Evolutionary conservation across 2,888 invertebrate species (phyloP).

Genomic region (Folsomia candida): DNA sequence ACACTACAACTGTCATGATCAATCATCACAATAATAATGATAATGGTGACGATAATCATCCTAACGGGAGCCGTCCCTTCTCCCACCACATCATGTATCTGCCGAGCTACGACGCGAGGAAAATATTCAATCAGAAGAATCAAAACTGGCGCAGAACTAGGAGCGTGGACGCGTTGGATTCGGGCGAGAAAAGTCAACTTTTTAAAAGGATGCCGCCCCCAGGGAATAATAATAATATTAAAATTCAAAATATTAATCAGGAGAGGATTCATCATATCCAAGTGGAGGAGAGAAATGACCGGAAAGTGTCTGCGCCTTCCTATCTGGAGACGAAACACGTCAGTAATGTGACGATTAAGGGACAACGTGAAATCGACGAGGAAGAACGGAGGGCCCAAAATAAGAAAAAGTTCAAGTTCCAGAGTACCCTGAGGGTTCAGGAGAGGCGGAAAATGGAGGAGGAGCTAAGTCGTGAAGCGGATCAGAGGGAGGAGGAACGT

Average conservation of each 20-base stretch:
- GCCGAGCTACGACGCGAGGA: slow-evolving; percentile 58
- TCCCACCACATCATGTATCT: slow-evolving; percentile 74
- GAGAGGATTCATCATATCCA: background rate
- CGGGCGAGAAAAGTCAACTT: background rate
- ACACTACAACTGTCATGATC: slow-evolving; percentile 28
- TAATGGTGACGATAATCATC: slow-evolving; percentile 47
- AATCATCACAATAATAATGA: slow-evolving; percentile 29
- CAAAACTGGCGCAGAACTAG: slow-evolving; percentile 39
- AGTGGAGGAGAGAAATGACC: background rate
- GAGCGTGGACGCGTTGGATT: slow-evolving; percentile 48
- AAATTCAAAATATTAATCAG: no score
- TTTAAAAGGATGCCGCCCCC: background rate
- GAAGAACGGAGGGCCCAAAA: slow-evolving; percentile 22
- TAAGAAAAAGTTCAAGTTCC: slow-evolving; percentile 73
- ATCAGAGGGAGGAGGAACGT: slow-evolving; percentile 65
- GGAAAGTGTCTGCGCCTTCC: background rate
- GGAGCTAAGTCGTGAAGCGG: slow-evolving; percentile 71
- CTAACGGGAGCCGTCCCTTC: slow-evolving; percentile 55
- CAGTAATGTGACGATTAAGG: background rate
- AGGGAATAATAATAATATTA: no score
- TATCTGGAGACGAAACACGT: background rate
- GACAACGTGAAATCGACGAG: background rate
- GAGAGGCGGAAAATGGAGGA: slow-evolving; percentile 73
- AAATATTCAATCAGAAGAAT: slow-evolving; percentile 14
- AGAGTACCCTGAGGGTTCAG: slow-evolving; percentile 77